Evolutionary conservation across 2,888 invertebrate genomes (phyloP).

Genomic region (Meganola albula): DNA sequence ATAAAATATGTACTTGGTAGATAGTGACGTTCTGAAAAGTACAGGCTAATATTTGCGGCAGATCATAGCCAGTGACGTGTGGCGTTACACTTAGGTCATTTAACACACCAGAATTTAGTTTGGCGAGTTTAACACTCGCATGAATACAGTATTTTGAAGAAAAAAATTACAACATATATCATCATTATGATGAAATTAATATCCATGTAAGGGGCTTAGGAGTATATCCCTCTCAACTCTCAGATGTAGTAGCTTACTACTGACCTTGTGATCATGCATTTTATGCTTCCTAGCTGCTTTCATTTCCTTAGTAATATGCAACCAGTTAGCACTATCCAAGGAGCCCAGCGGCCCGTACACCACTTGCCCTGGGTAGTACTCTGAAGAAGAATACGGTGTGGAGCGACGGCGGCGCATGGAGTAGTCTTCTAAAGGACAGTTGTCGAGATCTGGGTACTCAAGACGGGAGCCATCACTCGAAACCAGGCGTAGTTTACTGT

Average conservation of each 20-base stretch:
- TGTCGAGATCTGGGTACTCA: constrained; percentile 82
- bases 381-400: constrained; percentile 66
- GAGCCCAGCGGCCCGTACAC: constrained; percentile 85
- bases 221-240: too few relatives aligned
- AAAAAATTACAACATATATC: too few relatives aligned
- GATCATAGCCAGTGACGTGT: too few relatives aligned
- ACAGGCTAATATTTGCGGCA: neutral
- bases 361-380: constrained; percentile 73
- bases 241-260: too few relatives aligned
- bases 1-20: neutral
- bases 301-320: constrained; percentile 86
- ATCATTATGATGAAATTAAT: too few relatives aligned
- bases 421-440: constrained; percentile 83
- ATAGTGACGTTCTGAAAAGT: neutral
- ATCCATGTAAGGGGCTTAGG: too few relatives aligned
- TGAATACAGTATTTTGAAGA: too few relatives aligned
- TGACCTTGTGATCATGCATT: constrained; percentile 75
- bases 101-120: too few relatives aligned
- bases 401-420: constrained; percentile 81
- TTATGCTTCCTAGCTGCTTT: constrained; percentile 79
- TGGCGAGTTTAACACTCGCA: too few relatives aligned
- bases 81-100: too few relatives aligned
- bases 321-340: constrained; percentile 88
- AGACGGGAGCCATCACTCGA: constrained; percentile 82
- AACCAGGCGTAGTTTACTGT: constrained; percentile 81